Evolutionary conservation across 2,113 vertebrate species (phyloP), one percentile per base, ranked within the genome.

Genomic region (Tenrec ecaudatus): DNA sequence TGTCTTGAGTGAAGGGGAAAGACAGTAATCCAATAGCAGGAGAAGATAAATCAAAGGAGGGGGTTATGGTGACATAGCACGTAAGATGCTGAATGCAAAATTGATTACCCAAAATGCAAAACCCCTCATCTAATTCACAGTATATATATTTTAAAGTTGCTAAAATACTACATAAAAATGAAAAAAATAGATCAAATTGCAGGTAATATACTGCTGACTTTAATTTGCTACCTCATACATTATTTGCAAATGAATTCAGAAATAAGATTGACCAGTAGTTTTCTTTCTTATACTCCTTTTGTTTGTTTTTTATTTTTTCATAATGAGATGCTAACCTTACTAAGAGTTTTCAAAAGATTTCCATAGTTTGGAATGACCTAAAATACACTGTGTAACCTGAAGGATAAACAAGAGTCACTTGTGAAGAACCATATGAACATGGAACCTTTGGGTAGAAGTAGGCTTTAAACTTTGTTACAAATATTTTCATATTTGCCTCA

Each of bases 271-370:
- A 3, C 29, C 78, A 89, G 4, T 68, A 57, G 47, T 90, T 88
- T 88, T 94, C 25, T 95, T 43, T 58, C 58, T 77, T 29, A 82
- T 88, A 64, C 76, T 87, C 80, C 71, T 87, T 83, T 92, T 73
- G 60, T 84, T n/a, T 47, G 33, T 91, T 36, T 90, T 92, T 93
- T 29, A n/a, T 53, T 53, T 53, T 53, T 53, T 53, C 47, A 53
- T 53, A 53, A 12, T 53, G 47, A 53, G 47, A 53, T 53, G 47
- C 12, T 20, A 66, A 40, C 27, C 47, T 81, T 25, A 80, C 1
- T 75, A 60, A 68, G 31, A 2, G 6, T 86, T 82, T 87, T 23
- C 11, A 57, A 43, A 71, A 83, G 38, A 17, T 94, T 64, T 86
- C 47, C 3, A 2, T 89, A 36, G 85, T 86, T 82, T 92, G 78